phyloP scores from a whole-genome alignment of 2,113 vertebrate genomes.

The Micromys minutus region DNA sequence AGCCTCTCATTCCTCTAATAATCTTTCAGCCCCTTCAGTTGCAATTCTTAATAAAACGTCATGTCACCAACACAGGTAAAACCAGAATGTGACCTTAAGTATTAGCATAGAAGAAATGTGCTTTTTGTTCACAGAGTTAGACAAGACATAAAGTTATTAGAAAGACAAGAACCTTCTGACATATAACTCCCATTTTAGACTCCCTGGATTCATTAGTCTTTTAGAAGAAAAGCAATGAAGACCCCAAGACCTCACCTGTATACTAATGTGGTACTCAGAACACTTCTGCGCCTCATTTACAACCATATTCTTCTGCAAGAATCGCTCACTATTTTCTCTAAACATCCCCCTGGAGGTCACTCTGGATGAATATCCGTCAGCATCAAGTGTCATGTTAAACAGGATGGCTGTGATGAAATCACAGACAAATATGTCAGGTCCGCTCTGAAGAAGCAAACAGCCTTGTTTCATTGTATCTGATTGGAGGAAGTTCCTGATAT shows the following conservation, averaged over 20 bases:
- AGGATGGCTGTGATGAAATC: conserved; percentile 80
- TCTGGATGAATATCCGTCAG: conserved; percentile 89
- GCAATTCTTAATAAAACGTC: neutral
- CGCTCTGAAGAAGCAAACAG: neutral
- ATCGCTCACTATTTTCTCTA: conserved; percentile 89
- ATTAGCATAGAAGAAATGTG: neutral
- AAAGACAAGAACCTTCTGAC: neutral
- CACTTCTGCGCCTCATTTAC: conserved; percentile 81
- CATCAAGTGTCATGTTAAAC: conserved; percentile 92
- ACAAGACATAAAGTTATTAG: neutral
- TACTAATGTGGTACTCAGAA: conserved; percentile 84
- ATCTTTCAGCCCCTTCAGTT: neutral
- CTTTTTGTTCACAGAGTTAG: neutral
- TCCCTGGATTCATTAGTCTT: neutral
- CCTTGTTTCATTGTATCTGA: neutral
- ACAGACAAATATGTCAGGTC: neutral
- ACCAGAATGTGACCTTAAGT: neutral
- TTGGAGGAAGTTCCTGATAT: neutral
- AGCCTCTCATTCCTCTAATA: neutral
- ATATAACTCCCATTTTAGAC: neutral
- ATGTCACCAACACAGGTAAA: neutral
- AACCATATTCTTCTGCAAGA: conserved; percentile 82
- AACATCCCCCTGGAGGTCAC: conserved; percentile 93
- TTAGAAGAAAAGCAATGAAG: neutral
- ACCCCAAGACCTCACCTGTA: conserved; percentile 87